Conservation (phyloP, 2,888 invertebrate species). For the Cephus pygmeus region DNA sequence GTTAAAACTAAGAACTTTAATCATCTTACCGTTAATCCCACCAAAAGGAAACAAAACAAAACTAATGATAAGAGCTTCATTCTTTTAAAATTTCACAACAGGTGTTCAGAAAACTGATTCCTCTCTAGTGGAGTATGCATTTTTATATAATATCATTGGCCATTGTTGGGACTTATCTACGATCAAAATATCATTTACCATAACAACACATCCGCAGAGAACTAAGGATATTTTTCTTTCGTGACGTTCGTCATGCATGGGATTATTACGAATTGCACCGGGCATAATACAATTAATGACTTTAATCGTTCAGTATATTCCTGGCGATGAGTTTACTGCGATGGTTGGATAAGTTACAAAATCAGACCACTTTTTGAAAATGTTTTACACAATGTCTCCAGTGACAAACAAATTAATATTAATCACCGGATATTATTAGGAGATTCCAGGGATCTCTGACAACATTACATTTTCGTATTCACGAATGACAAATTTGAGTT, state of each 20-base stretch:
- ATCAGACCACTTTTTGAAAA: background rate
- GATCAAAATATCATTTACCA: background rate
- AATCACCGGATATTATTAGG: background rate
- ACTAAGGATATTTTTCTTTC: background rate
- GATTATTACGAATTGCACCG: background rate
- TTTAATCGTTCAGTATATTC: background rate
- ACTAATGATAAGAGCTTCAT: constrained; percentile 25
- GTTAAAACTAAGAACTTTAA: background rate
- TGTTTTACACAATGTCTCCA: background rate
- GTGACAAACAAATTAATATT: background rate
- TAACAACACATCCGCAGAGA: background rate
- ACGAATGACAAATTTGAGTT: background rate
- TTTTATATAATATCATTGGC: background rate
- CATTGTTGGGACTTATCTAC: constrained; percentile 5
- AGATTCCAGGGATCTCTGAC: background rate
- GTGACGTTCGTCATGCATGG: background rate
- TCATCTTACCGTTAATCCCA: constrained; percentile 23
- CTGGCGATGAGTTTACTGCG: background rate
- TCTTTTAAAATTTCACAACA: constrained; percentile 10
- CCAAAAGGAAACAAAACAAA: constrained; percentile 18
- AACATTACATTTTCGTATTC: no score
- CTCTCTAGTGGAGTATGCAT: background rate
- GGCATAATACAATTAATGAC: background rate
- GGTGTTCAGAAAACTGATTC: constrained; percentile 8
- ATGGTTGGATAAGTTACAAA: background rate